These are phyloP conservation scores for Trissonchulus latispiculum DNA, from an alignment of 2,888 invertebrate species.

Conservation along the genomic window DNA sequence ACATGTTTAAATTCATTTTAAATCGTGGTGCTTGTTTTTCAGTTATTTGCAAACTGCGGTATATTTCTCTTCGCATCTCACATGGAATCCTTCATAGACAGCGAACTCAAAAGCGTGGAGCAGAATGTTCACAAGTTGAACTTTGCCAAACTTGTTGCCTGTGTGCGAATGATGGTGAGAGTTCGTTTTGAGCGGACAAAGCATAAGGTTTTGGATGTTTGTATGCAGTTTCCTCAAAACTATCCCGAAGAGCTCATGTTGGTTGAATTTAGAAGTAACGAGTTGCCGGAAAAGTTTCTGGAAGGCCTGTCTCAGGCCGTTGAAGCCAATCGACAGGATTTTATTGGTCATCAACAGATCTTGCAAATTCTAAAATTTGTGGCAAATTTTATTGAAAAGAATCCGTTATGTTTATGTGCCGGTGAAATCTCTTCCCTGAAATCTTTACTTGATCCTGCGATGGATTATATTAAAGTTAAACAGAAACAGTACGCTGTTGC, in stretches of 20 bases:
- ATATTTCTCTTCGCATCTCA: too few relatives aligned
- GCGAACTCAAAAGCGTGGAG: neutral
- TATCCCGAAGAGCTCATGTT: slow-evolving; percentile 57
- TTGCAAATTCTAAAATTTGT: slow-evolving; percentile 56
- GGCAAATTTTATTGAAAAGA: slow-evolving; percentile 57
- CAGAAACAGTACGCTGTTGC: neutral
- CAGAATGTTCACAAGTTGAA: neutral
- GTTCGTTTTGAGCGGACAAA: slow-evolving; percentile 58
- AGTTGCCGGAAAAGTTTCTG: slow-evolving; percentile 56
- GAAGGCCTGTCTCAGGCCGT: slow-evolving; percentile 55
- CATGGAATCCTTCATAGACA: neutral
- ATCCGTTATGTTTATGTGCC: slow-evolving; percentile 61
- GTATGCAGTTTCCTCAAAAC: slow-evolving; percentile 57
- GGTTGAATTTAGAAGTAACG: slow-evolving; percentile 61
- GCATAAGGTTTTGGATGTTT: slow-evolving; percentile 56
- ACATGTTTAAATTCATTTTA: too few relatives aligned
- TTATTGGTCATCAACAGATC: slow-evolving; percentile 51
- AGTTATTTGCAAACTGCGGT: too few relatives aligned
- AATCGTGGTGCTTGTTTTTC: too few relatives aligned
- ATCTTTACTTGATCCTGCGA: slow-evolving; percentile 46
- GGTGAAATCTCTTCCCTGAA: slow-evolving; percentile 59
- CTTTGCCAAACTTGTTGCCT: slow-evolving; percentile 51
- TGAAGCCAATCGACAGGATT: slow-evolving; percentile 55
- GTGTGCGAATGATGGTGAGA: slow-evolving; percentile 58
- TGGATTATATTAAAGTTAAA: slow-evolving; percentile 55